A percentile compares a stretch with the other conserved stretches of the same genome.
These are phyloP conservation scores for Diplodus puntazzo DNA, from an alignment of 2,797 vertebrate genomes.

Conservation along the genomic window DNA sequence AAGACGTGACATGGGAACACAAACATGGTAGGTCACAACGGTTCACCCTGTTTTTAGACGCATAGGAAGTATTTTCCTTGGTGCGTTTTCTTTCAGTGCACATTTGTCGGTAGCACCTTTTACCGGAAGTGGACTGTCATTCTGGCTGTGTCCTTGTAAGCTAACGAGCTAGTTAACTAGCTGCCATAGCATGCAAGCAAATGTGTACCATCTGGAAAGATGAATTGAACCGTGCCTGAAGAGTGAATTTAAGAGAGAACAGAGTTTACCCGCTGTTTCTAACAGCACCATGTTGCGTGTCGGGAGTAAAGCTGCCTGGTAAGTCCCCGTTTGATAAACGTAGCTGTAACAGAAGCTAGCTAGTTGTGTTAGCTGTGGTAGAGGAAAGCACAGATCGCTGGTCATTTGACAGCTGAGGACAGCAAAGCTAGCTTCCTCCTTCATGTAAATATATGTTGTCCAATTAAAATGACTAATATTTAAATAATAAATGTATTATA, in stretches of 20 bases:
- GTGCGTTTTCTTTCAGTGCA: constrained; percentile 39
- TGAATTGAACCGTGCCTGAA: constrained; percentile 73
- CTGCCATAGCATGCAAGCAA: constrained; percentile 50
- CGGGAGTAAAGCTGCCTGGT: constrained; percentile 82
- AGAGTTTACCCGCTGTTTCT: constrained; percentile 42
- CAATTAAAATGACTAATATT: neutral
- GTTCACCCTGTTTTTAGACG: neutral
- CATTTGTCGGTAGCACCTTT: constrained; percentile 61
- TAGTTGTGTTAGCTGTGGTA: constrained; percentile 13
- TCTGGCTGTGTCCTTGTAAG: constrained; percentile 86
- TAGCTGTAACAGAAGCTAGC: constrained; percentile 29
- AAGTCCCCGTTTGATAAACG: constrained; percentile 56
- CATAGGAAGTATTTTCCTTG: constrained; percentile 35
- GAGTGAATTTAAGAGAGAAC: constrained; percentile 50
- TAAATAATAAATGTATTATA: neutral
- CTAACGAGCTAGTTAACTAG: constrained; percentile 64
- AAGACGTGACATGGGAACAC: neutral
- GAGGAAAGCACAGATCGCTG: constrained; percentile 9
- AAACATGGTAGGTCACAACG: neutral
- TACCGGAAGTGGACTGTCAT: constrained; percentile 81
- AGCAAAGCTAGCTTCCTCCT: neutral
- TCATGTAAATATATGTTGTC: neutral
- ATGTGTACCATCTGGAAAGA: constrained; percentile 75
- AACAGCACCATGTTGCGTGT: constrained; percentile 83
- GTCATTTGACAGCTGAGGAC: constrained; percentile 62